Evolutionary conservation across 2,888 invertebrate genomes (phyloP), one percentile per base, ranked within the genome.

Genomic region (Lepetodrilus schrolli): DNA sequence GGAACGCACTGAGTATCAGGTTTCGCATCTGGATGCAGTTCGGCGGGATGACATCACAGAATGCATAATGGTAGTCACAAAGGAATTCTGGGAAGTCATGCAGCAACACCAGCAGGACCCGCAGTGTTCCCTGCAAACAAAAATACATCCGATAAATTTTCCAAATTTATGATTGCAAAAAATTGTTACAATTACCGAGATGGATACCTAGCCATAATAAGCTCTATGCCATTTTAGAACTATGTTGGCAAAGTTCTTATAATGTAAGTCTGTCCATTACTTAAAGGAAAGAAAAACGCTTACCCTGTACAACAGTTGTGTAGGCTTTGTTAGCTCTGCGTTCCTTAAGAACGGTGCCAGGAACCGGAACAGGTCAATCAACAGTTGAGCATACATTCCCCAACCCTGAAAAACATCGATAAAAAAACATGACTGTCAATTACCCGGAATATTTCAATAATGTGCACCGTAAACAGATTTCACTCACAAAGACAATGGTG

Each of bases 31-130:
- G 99, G 82, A 99, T 98, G 91, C 99, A 99, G 91, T 99, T 99
- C 2, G 99, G 97, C 65, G 99, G 99, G 85, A 99, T 99, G 77
- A 97, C 98, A 91, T 99, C 99, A 91, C 99, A 99, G 92, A 99
- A 98, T 51, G 96, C 96, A 90, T 99, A 99, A 91, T 99, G 98
- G 91, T 98, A 99, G 90, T 99, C 99, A 91, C 99, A 99, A 69
- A 99, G 93, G 91, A 99, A 98, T 92, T 99, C 99, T 0, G 99
- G 99, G 91, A 99, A 99, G 90, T 99, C 99, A 90, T 99, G 99
- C 10, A 99, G 93, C 36, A 99, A 92, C 0, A 99, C 98, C 47
- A 99, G 92, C 69, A 99, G 92, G 7, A 99, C 97, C 78, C 98
- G 94, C 58, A 99, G 92, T 0, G 98, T 97, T 43, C 92, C 92